These are phyloP conservation scores for Albula goreensis DNA, from an alignment of 2,113 vertebrate genomes.

Conservation along the genomic window DNA sequence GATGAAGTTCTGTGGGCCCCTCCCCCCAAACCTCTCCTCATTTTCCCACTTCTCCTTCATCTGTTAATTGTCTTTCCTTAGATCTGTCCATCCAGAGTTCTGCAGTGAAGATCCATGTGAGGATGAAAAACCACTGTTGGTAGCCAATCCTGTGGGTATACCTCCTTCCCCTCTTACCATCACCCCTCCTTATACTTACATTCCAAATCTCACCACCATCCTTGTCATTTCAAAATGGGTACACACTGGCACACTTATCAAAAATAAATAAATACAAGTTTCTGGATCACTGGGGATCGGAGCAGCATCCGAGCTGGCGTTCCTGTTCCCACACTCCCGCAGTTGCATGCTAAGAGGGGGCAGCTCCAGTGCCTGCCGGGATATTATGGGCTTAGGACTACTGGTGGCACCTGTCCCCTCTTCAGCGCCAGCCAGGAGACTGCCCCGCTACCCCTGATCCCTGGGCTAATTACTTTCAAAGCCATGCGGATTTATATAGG, in stretches of 20 bases:
- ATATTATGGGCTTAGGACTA: conserved; percentile 55
- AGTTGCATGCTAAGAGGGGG: conserved; percentile 46
- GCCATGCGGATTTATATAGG: conserved; percentile 65
- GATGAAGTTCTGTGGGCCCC: conserved; percentile 15
- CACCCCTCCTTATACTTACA: conserved; percentile 32
- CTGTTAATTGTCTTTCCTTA: neutral
- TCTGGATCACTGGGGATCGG: conserved; percentile 40
- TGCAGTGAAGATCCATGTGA: neutral
- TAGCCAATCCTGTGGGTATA: conserved; percentile 44
- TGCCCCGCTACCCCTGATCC: conserved; percentile 64
- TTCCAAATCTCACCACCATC: conserved; percentile 33
- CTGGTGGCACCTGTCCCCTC: conserved; percentile 71
- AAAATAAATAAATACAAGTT: conserved; percentile 19
- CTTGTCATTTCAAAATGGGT: conserved; percentile 25
- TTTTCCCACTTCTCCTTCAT: neutral
- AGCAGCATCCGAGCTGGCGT: conserved; percentile 47
- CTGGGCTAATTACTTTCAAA: conserved; percentile 70
- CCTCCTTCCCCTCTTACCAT: conserved; percentile 36
- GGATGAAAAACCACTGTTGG: conserved; percentile 25
- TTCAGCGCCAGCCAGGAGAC: conserved; percentile 65
- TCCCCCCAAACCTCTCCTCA: neutral
- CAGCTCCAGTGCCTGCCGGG: conserved; percentile 50
- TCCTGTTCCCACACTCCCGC: conserved; percentile 45
- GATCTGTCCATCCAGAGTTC: neutral
- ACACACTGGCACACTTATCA: conserved; percentile 5